These are phyloP conservation scores for Sympetrum striolatum DNA, from an alignment of 2,888 invertebrate species.

Conservation along the genomic window DNA sequence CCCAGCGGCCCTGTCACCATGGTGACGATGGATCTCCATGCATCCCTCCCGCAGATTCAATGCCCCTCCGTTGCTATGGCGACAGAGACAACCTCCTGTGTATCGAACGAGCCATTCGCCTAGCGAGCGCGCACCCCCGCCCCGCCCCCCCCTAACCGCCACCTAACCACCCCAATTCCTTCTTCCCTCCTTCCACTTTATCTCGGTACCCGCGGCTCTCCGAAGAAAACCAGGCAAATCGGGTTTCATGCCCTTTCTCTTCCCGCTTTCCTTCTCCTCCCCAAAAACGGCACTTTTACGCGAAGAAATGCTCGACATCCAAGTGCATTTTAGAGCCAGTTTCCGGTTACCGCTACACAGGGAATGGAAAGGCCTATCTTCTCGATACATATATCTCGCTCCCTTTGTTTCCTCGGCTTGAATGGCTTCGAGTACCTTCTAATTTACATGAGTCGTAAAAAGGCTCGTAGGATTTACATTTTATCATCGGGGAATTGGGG, in stretches of 20 bases:
- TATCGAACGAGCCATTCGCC: constrained; percentile 45
- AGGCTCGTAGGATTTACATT: constrained; percentile 45
- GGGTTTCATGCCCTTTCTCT: background rate
- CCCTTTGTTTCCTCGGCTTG: constrained; percentile 44
- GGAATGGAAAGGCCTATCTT: constrained; percentile 46
- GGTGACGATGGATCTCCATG: constrained; percentile 34
- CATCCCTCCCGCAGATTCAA: constrained; percentile 47
- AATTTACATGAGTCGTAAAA: constrained; percentile 47
- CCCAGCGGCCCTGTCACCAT: constrained; percentile 6
- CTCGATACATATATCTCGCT: constrained; percentile 44
- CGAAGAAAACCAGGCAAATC: constrained; percentile 20
- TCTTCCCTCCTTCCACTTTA: background rate
- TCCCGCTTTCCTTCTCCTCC: background rate
- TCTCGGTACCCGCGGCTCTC: background rate
- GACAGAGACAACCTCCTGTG: constrained; percentile 44
- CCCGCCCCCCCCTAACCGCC: constrained; percentile 45
- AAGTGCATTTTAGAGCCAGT: constrained; percentile 8
- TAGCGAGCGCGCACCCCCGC: constrained; percentile 47
- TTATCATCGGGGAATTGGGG: background rate
- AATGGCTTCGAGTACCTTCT: constrained; percentile 42
- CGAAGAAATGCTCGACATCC: constrained; percentile 18
- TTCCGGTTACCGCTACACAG: constrained; percentile 9
- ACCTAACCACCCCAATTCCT: constrained; percentile 48
- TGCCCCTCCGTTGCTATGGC: constrained; percentile 53
- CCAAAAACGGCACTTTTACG: background rate